Evolutionary conservation across 1,140 invertebrate genomes (phyloP).

Genomic region (Meloidogyne floridensis): DNA sequence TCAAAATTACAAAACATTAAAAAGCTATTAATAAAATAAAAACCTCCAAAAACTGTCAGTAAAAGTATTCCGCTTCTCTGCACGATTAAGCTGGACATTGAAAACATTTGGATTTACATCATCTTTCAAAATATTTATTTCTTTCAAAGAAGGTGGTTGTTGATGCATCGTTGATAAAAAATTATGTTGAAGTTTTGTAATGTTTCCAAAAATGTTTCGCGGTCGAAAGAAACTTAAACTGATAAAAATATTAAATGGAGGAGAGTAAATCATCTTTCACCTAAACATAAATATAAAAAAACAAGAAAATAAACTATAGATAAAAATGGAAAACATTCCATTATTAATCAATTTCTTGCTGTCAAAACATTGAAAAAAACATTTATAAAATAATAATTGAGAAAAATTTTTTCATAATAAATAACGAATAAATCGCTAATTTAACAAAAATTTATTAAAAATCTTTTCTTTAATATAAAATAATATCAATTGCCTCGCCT

Average conservation of each 20-base stretch:
- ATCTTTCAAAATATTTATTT: slow-evolving; percentile 22
- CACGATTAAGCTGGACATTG: slow-evolving; percentile 49
- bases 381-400: no score
- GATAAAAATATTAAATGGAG: not conserved
- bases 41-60: slow-evolving; percentile 50
- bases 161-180: not conserved
- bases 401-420: no score
- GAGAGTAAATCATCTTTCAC: not conserved
- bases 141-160: slow-evolving; percentile 5
- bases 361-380: no score
- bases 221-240: not conserved
- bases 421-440: no score
- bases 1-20: slow-evolving; percentile 22
- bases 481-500: not conserved
- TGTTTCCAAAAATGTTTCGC: not conserved
- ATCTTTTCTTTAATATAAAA: no score
- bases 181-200: not conserved
- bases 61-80: slow-evolving; percentile 47
- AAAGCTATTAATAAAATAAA: slow-evolving; percentile 15
- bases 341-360: no score
- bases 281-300: not conserved
- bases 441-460: no score
- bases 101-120: slow-evolving; percentile 30
- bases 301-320: not conserved
- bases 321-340: no score